These are phyloP conservation scores for Acholoe squamosa DNA, from an alignment of 2,888 invertebrate genomes.

Conservation along the genomic window DNA sequence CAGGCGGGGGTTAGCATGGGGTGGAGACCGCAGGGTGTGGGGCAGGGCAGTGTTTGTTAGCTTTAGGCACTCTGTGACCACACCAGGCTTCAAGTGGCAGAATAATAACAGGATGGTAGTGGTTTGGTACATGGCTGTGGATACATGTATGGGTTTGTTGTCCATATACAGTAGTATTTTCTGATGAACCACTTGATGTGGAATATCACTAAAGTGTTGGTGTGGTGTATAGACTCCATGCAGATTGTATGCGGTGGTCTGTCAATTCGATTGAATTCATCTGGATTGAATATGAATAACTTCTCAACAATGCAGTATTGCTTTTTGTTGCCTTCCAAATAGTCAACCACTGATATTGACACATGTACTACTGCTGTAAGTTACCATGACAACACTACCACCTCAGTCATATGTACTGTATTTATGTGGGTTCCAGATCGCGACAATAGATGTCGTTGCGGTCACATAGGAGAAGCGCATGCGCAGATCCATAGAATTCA, in stretches of 20 bases:
- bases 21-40: neutral
- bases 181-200: neutral
- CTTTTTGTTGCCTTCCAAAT: too few species aligned
- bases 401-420: too few species aligned
- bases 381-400: too few species aligned
- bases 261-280: neutral
- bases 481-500: too few species aligned
- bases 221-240: neutral
- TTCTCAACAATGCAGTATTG: too few species aligned
- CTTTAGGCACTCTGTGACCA: neutral
- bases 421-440: too few species aligned
- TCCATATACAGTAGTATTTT: neutral
- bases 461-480: too few species aligned
- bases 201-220: neutral
- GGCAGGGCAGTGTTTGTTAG: neutral
- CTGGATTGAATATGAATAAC: neutral
- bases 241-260: neutral
- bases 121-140: neutral
- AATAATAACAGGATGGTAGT: neutral
- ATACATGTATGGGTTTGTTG: neutral
- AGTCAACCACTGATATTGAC: too few species aligned
- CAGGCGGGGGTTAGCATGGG: neutral
- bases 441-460: too few species aligned
- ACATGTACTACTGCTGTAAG: too few species aligned
- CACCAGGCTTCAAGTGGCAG: neutral